A percentile compares a stretch with the other conserved stretches of the same genome.
Evolutionary conservation across 1,140 invertebrate genomes (phyloP).

Genomic region (Dreissena polymorpha): DNA sequence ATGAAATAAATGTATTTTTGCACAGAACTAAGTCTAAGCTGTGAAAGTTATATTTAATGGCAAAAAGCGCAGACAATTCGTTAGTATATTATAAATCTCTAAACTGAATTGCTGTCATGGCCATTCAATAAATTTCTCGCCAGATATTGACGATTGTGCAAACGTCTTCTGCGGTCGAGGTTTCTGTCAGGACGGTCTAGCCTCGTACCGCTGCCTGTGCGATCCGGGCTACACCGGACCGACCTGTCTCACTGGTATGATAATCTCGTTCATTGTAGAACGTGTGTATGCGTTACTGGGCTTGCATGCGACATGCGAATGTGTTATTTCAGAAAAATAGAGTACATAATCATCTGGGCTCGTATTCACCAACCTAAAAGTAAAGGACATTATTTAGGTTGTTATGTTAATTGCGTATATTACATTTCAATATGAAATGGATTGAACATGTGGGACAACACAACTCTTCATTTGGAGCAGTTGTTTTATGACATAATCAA

Average conservation of each 20-base stretch:
- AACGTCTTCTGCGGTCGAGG: constrained; percentile 11
- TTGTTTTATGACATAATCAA: too few relatives aligned
- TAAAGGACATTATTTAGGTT: background rate
- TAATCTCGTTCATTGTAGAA: background rate
- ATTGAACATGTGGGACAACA: background rate
- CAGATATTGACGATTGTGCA: constrained; percentile 37
- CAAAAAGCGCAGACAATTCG: background rate
- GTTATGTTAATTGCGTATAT: too few relatives aligned
- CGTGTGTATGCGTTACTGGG: background rate
- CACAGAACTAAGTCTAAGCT: background rate
- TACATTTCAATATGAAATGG: background rate
- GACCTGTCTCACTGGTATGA: constrained; percentile 21
- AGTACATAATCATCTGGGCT: background rate
- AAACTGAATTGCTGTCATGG: background rate
- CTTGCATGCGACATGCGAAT: background rate
- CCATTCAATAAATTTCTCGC: background rate
- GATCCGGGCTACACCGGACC: constrained; percentile 13
- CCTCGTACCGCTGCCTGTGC: constrained; percentile 10
- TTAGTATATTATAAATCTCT: background rate
- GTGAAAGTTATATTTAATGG: background rate
- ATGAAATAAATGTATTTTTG: background rate
- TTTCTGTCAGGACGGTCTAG: constrained; percentile 17
- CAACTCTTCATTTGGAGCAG: too few relatives aligned
- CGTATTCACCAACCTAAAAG: background rate
- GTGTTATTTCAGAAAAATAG: background rate